A percentile compares a stretch with the other conserved stretches of the same genome.
These are phyloP conservation scores for Varecia variegata DNA, from an alignment of 2,797 vertebrate genomes.

Conservation along the genomic window DNA sequence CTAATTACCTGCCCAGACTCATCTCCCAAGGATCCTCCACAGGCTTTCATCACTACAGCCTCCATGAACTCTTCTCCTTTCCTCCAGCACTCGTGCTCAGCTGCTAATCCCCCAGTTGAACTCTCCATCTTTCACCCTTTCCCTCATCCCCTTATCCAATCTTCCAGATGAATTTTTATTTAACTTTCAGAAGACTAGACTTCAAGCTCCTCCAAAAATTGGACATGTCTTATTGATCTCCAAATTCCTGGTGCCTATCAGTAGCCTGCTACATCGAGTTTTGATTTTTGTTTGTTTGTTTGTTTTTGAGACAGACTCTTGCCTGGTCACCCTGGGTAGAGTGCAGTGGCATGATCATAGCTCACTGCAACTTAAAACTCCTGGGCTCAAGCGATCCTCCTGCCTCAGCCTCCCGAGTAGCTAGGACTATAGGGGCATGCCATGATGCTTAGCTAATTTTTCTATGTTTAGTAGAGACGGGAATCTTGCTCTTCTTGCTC, in stretches of 20 bases:
- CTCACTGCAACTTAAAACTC: too few relatives aligned
- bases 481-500: too few relatives aligned
- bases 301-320: too few relatives aligned
- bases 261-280: background rate
- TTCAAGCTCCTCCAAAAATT: background rate
- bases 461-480: too few relatives aligned
- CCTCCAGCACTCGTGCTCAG: background rate
- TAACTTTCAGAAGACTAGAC: background rate
- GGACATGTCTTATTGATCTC: background rate
- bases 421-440: too few relatives aligned
- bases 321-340: too few relatives aligned
- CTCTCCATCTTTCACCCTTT: background rate
- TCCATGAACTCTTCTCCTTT: background rate
- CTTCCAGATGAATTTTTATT: constrained; percentile 1
- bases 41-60: background rate
- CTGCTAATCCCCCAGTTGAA: background rate
- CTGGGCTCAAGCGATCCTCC: too few relatives aligned
- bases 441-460: too few relatives aligned
- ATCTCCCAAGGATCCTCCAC: background rate
- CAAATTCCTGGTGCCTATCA: background rate
- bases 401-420: too few relatives aligned
- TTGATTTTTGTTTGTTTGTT: too few relatives aligned
- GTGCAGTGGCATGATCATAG: too few relatives aligned
- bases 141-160: background rate
- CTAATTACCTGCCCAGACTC: background rate